These are phyloP conservation scores for Scrobipalpa costella DNA, from an alignment of 2,888 invertebrate species.

Conservation along the genomic window DNA sequence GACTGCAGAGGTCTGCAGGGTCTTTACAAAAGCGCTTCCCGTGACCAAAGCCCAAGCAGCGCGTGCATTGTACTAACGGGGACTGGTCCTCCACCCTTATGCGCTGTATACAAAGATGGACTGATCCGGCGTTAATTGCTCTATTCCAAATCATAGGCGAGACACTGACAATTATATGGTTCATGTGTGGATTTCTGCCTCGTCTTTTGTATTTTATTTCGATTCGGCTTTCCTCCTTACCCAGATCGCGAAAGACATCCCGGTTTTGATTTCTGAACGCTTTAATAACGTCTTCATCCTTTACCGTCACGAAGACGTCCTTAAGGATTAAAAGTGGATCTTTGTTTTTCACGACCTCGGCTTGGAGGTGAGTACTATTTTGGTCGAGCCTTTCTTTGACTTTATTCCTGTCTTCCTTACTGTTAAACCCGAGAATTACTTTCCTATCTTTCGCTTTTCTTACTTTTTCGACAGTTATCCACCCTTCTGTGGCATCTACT, in stretches of 20 bases:
- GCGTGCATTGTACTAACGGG: constrained; percentile 11
- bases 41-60: constrained; percentile 19
- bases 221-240: neutral
- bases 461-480: constrained; percentile 4
- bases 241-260: neutral
- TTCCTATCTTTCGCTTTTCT: constrained; percentile 32
- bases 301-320: neutral
- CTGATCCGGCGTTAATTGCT: neutral
- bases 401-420: constrained; percentile 18
- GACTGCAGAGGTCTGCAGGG: constrained; percentile 12
- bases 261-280: constrained; percentile 1
- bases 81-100: neutral
- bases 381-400: neutral
- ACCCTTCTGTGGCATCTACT: constrained; percentile 30
- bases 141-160: neutral
- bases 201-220: neutral
- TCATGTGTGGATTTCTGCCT: neutral
- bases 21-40: constrained; percentile 11
- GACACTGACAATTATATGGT: neutral
- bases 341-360: constrained; percentile 14
- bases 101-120: neutral
- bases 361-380: neutral
- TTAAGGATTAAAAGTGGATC: constrained; percentile 13
- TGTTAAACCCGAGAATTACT: constrained; percentile 24
- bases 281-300: neutral